Evolutionary conservation across 2,797 vertebrate genomes (phyloP).

Genomic region (Acanthopagrus latus): DNA sequence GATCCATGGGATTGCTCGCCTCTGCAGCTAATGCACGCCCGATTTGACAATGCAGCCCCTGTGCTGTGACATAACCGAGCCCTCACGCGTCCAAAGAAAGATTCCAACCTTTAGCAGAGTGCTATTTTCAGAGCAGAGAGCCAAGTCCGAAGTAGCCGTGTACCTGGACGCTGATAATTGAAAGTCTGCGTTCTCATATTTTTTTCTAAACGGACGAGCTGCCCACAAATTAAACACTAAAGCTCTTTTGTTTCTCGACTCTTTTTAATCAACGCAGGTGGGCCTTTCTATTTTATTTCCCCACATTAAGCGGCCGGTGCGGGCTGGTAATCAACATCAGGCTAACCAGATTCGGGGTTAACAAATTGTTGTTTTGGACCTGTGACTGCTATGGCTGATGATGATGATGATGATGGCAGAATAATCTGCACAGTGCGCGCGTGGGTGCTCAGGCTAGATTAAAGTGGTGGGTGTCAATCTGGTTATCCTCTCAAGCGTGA

Average conservation of each 20-base stretch:
- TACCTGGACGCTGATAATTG: conserved; percentile 29
- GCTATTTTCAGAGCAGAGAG: conserved; percentile 30
- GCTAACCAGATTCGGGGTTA: conserved; percentile 68
- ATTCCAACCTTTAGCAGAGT: conserved; percentile 6
- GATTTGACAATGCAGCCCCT: conserved; percentile 23
- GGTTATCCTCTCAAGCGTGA: conserved; percentile 64
- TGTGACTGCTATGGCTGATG: conserved; percentile 62
- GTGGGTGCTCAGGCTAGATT: conserved; percentile 69
- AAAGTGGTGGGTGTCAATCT: conserved; percentile 74
- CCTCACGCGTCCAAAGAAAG: neutral
- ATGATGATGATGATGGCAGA: conserved; percentile 71
- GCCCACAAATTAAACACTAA: conserved; percentile 64
- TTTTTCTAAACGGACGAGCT: conserved; percentile 39
- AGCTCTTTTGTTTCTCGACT: conserved; percentile 31
- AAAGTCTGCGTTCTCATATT: conserved; percentile 34
- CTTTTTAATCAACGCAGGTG: conserved; percentile 67
- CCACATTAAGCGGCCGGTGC: conserved; percentile 47
- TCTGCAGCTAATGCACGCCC: conserved; percentile 21
- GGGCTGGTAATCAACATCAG: conserved; percentile 77
- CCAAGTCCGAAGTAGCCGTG: conserved; percentile 10
- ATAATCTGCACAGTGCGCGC: conserved; percentile 65
- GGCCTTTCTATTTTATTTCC: conserved; percentile 36
- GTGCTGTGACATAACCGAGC: conserved; percentile 6
- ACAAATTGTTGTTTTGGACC: conserved; percentile 76
- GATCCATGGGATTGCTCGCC: conserved; percentile 40